Evolutionary conservation across 2,113 vertebrate species (phyloP), one percentile per base, ranked within the genome.

Genomic region (Lepisosteus osseus): DNA sequence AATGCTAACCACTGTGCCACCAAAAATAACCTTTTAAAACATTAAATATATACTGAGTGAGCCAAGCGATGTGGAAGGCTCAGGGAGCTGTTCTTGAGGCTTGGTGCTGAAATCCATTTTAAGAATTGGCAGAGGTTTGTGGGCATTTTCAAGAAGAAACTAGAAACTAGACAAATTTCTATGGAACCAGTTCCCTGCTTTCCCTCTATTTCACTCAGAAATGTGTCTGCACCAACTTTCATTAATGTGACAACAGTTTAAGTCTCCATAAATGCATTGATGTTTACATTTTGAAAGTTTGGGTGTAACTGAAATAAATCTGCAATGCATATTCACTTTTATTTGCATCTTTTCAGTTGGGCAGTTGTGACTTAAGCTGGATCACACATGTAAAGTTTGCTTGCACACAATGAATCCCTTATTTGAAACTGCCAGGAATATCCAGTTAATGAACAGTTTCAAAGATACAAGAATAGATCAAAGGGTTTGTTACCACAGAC

Each of bases 321-420:
- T 57, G 61, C 54, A n/a, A n/a, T 42, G 56, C 14, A 61, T 56
- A 54, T 61, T 73, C 67, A 67, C 47, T 29, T 29, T 29, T 2
- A 29, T 29, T 29, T 29, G 29, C 1, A 29, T 29, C 29, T 29
- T 29, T 29, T 29, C 29, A 29, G 29, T 29, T 29, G 29, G 29
- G 29, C 29, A 29, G 29, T 29, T 29, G 2, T 29, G 29, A 29
- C 29, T 29, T 29, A 29, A 17, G 29, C 1, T 29, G 29, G 29
- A 29, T 29, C 29, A 29, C 29, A 29, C 29, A 2, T 29, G 29
- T 29, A 29, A 29, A 29, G 29, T 29, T 29, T 29, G 29, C 29
- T 29, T 29, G 2, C 29, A 29, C 29, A 29, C 29, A 29, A 29
- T 29, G 29, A 29, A 29, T 29, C 29, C 29, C 29, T 29, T 0